Percentiles rank a stretch among this genome's conserved stretches.
phyloP scores from a whole-genome alignment of 92 coral and sea anemone genomes.

The Palythoa heliodiscus region DNA sequence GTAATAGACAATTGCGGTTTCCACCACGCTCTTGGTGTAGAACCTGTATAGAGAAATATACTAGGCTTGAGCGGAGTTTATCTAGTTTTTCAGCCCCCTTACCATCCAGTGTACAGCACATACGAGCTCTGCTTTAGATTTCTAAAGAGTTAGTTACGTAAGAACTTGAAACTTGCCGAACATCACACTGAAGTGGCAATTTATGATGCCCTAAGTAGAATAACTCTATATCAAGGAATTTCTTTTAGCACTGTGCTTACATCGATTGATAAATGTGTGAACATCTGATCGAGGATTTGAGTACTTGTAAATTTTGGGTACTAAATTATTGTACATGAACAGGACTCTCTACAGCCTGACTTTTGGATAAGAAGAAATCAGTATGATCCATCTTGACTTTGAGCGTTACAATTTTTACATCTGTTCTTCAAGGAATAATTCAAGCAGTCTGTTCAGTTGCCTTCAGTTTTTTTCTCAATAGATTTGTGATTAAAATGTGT shows the following conservation, averaged over 20 bases:
- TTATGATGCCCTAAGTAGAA: slow-evolving; percentile 42
- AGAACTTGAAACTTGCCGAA: slow-evolving; percentile 50
- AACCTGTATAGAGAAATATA: slow-evolving; percentile 56
- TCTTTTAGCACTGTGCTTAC: slow-evolving; percentile 53
- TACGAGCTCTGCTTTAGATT: slow-evolving; percentile 48
- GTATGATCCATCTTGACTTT: too few species aligned
- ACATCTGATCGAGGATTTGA: too few species aligned
- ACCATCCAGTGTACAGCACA: slow-evolving; percentile 53
- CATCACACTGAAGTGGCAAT: slow-evolving; percentile 52
- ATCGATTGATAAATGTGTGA: slow-evolving; percentile 4
- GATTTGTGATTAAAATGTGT: too few species aligned
- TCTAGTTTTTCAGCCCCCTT: slow-evolving; percentile 59
- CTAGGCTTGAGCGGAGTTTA: slow-evolving; percentile 33
- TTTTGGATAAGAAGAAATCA: too few species aligned
- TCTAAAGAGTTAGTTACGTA: slow-evolving; percentile 31
- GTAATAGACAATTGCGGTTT: slow-evolving; percentile 66
- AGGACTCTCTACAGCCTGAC: too few species aligned
- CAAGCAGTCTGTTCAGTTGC: too few species aligned
- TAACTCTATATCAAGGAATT: slow-evolving; percentile 50
- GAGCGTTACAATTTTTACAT: too few species aligned
- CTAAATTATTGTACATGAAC: too few species aligned
- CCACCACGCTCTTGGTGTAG: slow-evolving; percentile 60
- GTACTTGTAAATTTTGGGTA: too few species aligned
- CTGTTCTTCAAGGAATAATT: too few species aligned
- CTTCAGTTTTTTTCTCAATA: too few species aligned